These are phyloP conservation scores for Rhodeus uyekii DNA, from an alignment of 2,797 vertebrate species.

Conservation along the genomic window DNA sequence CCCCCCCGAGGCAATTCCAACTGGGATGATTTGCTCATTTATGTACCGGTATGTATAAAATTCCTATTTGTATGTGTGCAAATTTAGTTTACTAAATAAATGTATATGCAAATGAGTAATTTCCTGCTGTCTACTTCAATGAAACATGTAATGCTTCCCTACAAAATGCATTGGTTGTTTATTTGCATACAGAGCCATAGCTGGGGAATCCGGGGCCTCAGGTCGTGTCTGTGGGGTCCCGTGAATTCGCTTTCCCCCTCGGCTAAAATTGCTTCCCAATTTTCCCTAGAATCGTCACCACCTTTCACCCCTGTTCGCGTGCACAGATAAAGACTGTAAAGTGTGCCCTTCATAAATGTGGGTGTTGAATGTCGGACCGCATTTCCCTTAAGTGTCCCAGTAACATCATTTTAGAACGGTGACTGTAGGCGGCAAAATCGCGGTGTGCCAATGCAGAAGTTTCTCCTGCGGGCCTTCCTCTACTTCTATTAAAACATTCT, in stretches of 20 bases:
- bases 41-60: no score
- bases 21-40: no score
- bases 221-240: no score
- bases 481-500: slow-evolving; percentile 15
- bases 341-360: neutral
- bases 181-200: neutral
- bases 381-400: neutral
- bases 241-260: neutral
- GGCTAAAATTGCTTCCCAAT: no score
- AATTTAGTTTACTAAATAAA: neutral
- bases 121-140: neutral
- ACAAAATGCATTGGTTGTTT: neutral
- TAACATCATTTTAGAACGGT: neutral
- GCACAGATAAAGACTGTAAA: neutral
- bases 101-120: neutral
- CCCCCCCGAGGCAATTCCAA: no score
- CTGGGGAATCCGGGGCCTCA: no score
- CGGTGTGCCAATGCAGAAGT: slow-evolving; percentile 3
- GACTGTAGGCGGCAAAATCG: neutral
- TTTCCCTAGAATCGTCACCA: neutral
- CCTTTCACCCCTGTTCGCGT: neutral
- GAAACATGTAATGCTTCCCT: neutral
- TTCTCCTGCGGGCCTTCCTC: slow-evolving; percentile 12
- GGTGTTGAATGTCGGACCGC: neutral
- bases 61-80: neutral